These are phyloP conservation scores for Drosophila sturtevanti DNA, from an alignment of 1,140 invertebrate species.

Conservation along the genomic window DNA sequence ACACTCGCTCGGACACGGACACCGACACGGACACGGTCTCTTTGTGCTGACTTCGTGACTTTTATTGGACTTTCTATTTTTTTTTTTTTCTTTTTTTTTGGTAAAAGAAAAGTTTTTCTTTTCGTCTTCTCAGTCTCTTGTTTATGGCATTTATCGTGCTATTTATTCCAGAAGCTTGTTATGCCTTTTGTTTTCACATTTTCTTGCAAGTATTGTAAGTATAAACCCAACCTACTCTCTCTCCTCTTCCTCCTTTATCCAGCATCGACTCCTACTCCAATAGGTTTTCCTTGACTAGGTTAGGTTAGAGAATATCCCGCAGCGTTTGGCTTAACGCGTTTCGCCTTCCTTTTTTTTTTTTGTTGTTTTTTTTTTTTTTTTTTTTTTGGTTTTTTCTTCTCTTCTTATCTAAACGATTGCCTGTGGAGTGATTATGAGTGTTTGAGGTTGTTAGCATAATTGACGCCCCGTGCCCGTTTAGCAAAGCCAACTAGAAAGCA, in stretches of 20 bases:
- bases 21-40: conserved; percentile 27
- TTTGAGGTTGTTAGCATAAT: conserved; percentile 80
- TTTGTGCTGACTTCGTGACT: conserved; percentile 75
- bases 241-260: conserved; percentile 22
- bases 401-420: conserved; percentile 79
- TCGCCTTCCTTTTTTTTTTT: not conserved
- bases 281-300: not conserved
- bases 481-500: conserved; percentile 21
- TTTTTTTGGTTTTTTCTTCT: conserved; percentile 15
- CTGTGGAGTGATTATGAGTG: conserved; percentile 81
- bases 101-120: conserved; percentile 18
- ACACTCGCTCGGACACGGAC: conserved; percentile 37
- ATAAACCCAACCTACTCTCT: not conserved
- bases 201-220: conserved; percentile 17
- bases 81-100: conserved; percentile 25
- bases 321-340: conserved; percentile 75
- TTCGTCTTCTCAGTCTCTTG: conserved; percentile 66
- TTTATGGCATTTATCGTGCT: conserved; percentile 79
- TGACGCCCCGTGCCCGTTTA: conserved; percentile 68
- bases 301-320: conserved; percentile 56
- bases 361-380: too few species aligned
- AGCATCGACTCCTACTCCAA: conserved; percentile 13
- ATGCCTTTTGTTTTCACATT: conserved; percentile 68
- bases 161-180: conserved; percentile 67
- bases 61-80: conserved; percentile 67